Evolutionary conservation across 2,113 vertebrate species (phyloP), one percentile per base, ranked within the genome.

Genomic region (Rousettus leschenaultii): DNA sequence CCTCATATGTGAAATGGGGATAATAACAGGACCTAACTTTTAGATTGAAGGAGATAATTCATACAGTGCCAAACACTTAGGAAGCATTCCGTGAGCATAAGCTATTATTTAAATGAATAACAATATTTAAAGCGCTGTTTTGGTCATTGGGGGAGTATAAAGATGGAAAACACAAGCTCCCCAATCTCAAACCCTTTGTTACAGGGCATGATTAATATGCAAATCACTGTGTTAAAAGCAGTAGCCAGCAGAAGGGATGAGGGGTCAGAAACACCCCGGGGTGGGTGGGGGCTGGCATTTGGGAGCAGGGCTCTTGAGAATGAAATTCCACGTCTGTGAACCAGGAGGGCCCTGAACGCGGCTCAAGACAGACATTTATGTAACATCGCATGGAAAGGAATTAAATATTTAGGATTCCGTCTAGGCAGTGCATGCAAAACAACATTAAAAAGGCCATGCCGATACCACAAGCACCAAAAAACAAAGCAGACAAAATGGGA

Each of bases 371-470:
- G 77, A 71, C 89, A 45, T 75, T 88, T 88, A 77, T 82, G 86
- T 85, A 85, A 90, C 55, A 55, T 8, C n/a, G 84, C 73, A 19
- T 63, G 59, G 95, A 79, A 90, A 68, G 66, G 68, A 89, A 97
- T 96, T 65, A 95, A 92, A 96, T 94, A 95, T 97, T 97, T 82
- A 93, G 78, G 48, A 84, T 78, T 71, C 61, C 4, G 24, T 84
- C 66, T 43, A 24, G 28, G 79, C 30, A 45, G 7, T 40, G 79
- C 33, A 35, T 38, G 26, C 55, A 22, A 82, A 88, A 63, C 86
- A 73, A 68, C 73, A 74, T 84, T 61, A 82, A 90, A 90, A 89
- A 96, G 61, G 73, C 66, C 15, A 61, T 0, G 8, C 63, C 5
- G 9, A 53, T 45, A 53, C 40, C 73, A 77, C 38, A 38, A 53